These are phyloP conservation scores for Listrodromus nycthemerus DNA, from an alignment of 2,888 invertebrate genomes.

Conservation along the genomic window DNA sequence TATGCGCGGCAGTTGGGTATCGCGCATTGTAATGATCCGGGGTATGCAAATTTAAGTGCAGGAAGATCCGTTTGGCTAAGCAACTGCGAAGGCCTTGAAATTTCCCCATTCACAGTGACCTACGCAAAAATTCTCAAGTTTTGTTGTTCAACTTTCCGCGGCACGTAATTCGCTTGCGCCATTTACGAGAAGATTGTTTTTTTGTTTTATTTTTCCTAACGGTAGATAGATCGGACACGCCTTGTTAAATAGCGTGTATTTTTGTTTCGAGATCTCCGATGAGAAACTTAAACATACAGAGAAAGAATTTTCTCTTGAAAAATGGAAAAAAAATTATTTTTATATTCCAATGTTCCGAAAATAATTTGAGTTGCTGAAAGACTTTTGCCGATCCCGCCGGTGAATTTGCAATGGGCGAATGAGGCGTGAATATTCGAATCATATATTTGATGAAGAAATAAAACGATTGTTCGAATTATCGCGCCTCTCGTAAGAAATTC, in stretches of 20 bases:
- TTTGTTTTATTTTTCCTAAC: background rate
- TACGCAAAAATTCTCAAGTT: conserved; percentile 59
- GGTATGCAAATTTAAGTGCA: conserved; percentile 82
- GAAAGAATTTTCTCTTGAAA: background rate
- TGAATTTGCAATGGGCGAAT: no score
- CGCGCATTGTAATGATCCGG: conserved; percentile 73
- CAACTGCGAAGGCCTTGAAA: conserved; percentile 74
- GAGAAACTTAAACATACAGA: background rate
- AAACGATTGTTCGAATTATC: background rate
- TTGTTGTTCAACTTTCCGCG: background rate
- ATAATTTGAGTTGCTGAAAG: no score
- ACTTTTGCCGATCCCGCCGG: background rate
- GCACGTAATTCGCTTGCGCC: background rate
- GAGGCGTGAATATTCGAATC: no score
- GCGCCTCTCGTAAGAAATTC: background rate
- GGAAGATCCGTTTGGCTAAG: conserved; percentile 80
- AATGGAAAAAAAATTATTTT: background rate
- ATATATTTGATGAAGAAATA: background rate
- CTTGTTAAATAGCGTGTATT: background rate
- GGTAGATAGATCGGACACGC: background rate
- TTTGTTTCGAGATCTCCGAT: background rate
- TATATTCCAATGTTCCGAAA: no score
- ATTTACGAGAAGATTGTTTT: background rate
- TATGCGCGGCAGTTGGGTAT: conserved; percentile 66
- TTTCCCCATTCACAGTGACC: conserved; percentile 51